Evolutionary conservation across 2,113 vertebrate genomes (phyloP).

Genomic region (Cavia porcellus): DNA sequence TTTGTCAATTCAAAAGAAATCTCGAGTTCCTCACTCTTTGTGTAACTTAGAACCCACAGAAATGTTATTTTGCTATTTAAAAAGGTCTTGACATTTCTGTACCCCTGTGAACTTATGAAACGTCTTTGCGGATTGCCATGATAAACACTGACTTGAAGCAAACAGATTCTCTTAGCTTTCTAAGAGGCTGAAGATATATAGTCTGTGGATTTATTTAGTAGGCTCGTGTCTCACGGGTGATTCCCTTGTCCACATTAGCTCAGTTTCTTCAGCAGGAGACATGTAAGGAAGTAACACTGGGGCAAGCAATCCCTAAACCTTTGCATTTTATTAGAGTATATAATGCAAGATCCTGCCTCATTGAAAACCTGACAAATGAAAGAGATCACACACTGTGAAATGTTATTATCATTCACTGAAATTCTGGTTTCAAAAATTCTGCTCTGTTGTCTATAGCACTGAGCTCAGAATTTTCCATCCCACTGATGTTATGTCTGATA

Average conservation of each 20-base stretch:
- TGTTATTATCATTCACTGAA: background rate
- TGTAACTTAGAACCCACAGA: slow-evolving; percentile 77
- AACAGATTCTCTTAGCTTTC: background rate
- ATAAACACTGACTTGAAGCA: slow-evolving; percentile 47
- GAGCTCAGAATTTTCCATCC: background rate
- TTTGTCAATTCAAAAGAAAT: slow-evolving; percentile 67
- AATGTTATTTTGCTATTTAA: slow-evolving; percentile 80
- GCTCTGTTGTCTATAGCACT: background rate
- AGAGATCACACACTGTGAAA: background rate
- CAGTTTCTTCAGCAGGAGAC: background rate
- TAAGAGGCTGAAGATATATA: background rate
- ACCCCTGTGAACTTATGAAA: background rate
- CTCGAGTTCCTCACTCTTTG: slow-evolving; percentile 73
- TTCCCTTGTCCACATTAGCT: background rate
- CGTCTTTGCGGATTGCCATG: slow-evolving; percentile 27
- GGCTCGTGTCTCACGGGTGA: rapidly evolving
- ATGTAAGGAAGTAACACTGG: background rate
- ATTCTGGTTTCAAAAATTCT: background rate
- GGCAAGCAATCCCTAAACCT: background rate
- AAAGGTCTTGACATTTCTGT: slow-evolving; percentile 72
- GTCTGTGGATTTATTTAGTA: background rate
- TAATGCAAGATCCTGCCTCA: background rate
- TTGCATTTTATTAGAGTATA: background rate
- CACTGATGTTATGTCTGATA: background rate
- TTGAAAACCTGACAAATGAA: background rate